Base-by-base conservation (phyloP, 2,888 invertebrate species). In the Athalia cordata region DNA sequence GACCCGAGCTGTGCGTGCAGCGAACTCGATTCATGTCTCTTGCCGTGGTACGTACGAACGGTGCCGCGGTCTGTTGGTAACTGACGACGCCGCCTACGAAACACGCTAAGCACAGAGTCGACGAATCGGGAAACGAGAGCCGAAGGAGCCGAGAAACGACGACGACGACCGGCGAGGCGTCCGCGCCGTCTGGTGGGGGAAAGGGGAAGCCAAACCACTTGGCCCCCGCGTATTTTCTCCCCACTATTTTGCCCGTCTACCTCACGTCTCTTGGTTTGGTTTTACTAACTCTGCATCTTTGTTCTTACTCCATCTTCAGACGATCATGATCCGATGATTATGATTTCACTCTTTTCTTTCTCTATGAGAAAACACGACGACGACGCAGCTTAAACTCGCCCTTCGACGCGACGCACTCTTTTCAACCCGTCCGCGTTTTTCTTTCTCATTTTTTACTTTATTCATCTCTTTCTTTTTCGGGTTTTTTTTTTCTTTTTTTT, bases 61-160 rank as follows among this genome's bases (percentile, higher is more conserved):
- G 81, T 86, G 84, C 85, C 86, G 86, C 86, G 85, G 85, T 84
- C 87, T 87, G 86, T 86, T 87, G 85, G 86, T 87, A 87, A 87
- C 87, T 87, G 86, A 87, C 81, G 49, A 75, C 61, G 75, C 61
- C 62, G 49, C 15, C 29, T 29, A 61, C 50, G 50, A 75, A 75
- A 75, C 75, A 75, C 75, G 75, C 50, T 75, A 50, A 64, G 62
- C 75, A 62, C 62, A 61, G 50, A 13, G 3, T 4, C n/a, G 55
- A 55, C 4, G 55, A 7, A n/a, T 11, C 11, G 55, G 55, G 55
- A n/a, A 55, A 55, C n/a, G 72, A 57, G 52, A 5, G 59, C 13
- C 59, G 55, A n/a, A 57, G 72, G 57, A 59, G 47, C 68, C 11
- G 68, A 52, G n/a, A 68, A 52, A 50, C 68, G 59, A 61, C 72